These are phyloP conservation scores for Lasiurus cinereus DNA, from an alignment of 2,113 vertebrate genomes.

Conservation along the genomic window DNA sequence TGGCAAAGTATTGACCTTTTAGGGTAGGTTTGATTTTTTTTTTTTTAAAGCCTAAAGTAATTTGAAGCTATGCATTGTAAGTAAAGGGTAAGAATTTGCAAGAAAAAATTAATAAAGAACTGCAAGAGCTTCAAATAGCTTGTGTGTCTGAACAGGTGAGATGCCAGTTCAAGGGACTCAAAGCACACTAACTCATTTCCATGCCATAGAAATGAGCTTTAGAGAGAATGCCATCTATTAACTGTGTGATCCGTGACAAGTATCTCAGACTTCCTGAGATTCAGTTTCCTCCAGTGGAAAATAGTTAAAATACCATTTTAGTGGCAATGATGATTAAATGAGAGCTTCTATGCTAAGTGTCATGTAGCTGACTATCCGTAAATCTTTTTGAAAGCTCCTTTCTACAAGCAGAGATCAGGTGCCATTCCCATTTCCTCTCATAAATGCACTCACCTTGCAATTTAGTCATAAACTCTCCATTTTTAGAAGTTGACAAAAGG, in stretches of 20 bases:
- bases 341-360: background rate
- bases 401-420: background rate
- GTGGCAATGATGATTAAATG: background rate
- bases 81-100: slow-evolving; percentile 28
- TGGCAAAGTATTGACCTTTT: slow-evolving; percentile 48
- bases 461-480: background rate
- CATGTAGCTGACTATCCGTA: background rate
- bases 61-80: background rate
- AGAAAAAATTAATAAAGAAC: background rate
- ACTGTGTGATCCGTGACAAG: background rate
- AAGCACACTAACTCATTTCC: background rate
- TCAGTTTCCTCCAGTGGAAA: background rate
- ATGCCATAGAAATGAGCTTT: background rate
- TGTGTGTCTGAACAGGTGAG: background rate
- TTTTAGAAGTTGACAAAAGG: slow-evolving; percentile 1
- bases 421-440: background rate
- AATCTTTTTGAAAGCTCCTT: background rate
- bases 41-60: background rate
- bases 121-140: background rate
- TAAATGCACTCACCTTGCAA: background rate
- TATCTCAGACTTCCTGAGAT: background rate
- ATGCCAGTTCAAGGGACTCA: background rate
- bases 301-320: background rate
- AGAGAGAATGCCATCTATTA: background rate
- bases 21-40: background rate